phyloP scores from a whole-genome alignment of 2,113 vertebrate genomes.

The Motacilla tschutschensis region DNA sequence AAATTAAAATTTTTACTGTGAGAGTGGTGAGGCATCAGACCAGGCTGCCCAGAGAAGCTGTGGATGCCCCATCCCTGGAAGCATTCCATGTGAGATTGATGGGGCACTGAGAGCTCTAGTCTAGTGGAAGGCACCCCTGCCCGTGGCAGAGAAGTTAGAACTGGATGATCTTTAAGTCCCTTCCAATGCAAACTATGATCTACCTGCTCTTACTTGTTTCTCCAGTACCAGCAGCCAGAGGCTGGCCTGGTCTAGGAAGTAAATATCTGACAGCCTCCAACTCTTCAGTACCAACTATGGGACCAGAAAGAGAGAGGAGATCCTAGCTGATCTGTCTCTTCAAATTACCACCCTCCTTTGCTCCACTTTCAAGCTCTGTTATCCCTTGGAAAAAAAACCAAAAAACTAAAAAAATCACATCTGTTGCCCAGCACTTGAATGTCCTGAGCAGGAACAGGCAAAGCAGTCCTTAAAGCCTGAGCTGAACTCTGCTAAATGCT shows the following conservation, averaged over 20 bases:
- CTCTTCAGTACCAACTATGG: not conserved
- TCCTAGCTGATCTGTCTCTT: not conserved
- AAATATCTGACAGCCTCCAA: not conserved
- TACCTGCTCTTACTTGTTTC: not conserved
- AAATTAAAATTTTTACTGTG: not conserved
- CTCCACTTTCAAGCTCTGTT: not conserved
- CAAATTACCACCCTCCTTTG: not conserved
- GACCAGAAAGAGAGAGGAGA: not conserved
- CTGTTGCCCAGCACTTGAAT: not conserved
- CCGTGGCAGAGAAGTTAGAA: not conserved
- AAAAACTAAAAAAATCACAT: not conserved
- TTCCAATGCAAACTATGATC: not conserved
- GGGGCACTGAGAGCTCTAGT: not conserved
- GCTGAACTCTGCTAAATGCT: not conserved
- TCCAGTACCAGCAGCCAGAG: not conserved
- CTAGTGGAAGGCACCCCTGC: not conserved
- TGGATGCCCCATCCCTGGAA: not conserved
- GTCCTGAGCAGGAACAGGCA: not conserved
- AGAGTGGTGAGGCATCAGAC: not conserved
- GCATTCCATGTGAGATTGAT: not conserved
- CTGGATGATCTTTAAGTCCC: not conserved
- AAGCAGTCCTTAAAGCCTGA: not conserved
- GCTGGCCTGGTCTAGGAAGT: not conserved
- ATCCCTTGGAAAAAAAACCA: fast-evolving
- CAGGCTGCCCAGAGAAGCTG: not conserved